Conservation (phyloP, 2,888 invertebrate genomes). For the Caenorhabditis becei region DNA sequence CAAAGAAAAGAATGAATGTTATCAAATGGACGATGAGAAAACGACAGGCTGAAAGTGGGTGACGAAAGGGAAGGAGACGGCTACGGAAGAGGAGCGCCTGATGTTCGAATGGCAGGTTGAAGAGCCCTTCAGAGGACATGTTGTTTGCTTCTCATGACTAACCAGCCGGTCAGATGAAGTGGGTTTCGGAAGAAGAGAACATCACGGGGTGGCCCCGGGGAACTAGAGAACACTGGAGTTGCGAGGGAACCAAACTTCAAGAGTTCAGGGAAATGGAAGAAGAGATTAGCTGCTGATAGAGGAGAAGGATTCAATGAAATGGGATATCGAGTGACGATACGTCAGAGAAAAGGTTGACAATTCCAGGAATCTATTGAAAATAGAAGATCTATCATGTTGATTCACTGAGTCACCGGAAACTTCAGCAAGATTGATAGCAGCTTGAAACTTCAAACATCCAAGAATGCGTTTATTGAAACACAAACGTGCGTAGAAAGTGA, state of each 20-base stretch:
- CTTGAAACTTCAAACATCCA: too few species aligned
- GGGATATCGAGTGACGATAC: too few species aligned
- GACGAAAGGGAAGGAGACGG: background rate
- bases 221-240: background rate
- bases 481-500: too few species aligned
- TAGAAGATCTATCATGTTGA: too few species aligned
- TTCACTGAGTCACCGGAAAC: too few species aligned
- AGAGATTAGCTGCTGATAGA: background rate
- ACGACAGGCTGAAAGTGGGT: slow-evolving; percentile 7
- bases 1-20: background rate
- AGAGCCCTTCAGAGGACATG: slow-evolving; percentile 21
- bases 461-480: too few species aligned
- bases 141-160: slow-evolving; percentile 24
- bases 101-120: slow-evolving; percentile 29
- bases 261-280: background rate
- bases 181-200: slow-evolving; percentile 1
- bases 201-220: too few species aligned
- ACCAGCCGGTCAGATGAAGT: slow-evolving; percentile 18
- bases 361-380: background rate
- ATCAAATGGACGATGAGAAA: slow-evolving; percentile 11
- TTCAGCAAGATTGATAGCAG: too few species aligned
- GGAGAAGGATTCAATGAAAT: background rate
- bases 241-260: background rate
- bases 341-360: too few species aligned
- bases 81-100: slow-evolving; percentile 4